Evolutionary conservation across 2,113 vertebrate genomes (phyloP).

Genomic region (Labrus mixtus): DNA sequence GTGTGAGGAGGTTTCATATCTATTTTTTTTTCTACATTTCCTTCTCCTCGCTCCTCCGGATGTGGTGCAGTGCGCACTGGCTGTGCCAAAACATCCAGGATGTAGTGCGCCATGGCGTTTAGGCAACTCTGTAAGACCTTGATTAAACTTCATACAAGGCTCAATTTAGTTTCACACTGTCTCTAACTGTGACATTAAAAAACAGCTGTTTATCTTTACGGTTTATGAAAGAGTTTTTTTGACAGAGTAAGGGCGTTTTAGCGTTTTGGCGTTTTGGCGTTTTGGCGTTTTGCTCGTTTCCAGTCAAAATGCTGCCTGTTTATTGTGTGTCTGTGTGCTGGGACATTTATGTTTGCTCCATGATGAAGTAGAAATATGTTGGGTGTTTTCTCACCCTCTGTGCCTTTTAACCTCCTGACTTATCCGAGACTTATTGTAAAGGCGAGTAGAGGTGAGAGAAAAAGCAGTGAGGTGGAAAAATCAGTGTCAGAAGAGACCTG

Average conservation of each 20-base stretch:
- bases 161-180: rapidly evolving
- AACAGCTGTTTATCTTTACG: too few species aligned
- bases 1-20: not conserved
- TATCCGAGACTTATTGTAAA: too few species aligned
- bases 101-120: not conserved
- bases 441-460: not conserved
- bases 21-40: constrained; percentile 5
- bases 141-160: not conserved
- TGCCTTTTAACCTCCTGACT: too few species aligned
- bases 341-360: not conserved
- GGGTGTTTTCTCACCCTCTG: too few species aligned
- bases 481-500: too few species aligned
- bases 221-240: not conserved
- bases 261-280: not conserved
- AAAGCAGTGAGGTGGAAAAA: not conserved
- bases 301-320: not conserved
- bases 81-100: not conserved
- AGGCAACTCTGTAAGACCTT: too few species aligned
- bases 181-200: not conserved
- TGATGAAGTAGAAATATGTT: not conserved
- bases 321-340: not conserved
- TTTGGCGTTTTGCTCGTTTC: not conserved
- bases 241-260: not conserved
- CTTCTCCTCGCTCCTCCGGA: constrained; percentile 19
- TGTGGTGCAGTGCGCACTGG: constrained; percentile 2